Conservation (phyloP, 2,888 invertebrate genomes). For the Nephrotoma appendiculata region DNA sequence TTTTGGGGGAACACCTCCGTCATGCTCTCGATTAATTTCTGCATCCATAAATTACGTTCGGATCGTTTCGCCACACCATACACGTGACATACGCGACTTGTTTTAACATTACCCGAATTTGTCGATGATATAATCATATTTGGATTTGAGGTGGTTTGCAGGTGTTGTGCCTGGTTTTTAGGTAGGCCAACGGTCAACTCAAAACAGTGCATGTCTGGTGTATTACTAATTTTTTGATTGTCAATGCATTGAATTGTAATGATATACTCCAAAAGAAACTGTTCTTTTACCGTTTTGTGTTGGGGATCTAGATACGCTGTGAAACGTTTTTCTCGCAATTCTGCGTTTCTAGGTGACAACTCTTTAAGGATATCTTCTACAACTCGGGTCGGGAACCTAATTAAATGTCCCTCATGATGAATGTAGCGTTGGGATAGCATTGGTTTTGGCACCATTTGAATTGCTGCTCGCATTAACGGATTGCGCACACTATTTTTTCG, state of each 20-base stretch:
- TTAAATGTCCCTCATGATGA: conserved; percentile 28
- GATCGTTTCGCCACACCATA: conserved; percentile 33
- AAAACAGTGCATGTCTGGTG: conserved; percentile 31
- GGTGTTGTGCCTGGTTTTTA: conserved; percentile 18
- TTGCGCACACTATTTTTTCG: conserved; percentile 26
- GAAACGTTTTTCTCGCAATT: conserved; percentile 55
- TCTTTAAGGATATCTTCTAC: conserved; percentile 63
- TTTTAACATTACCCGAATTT: conserved; percentile 27
- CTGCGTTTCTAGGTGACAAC: conserved; percentile 56
- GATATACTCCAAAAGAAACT: conserved; percentile 46
- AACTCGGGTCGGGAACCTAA: conserved; percentile 36
- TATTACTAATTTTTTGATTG: conserved; percentile 31
- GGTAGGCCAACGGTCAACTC: conserved; percentile 28
- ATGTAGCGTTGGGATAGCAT: conserved; percentile 26
- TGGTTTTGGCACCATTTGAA: conserved; percentile 31
- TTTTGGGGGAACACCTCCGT: conserved; percentile 51
- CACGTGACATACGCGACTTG: conserved; percentile 25
- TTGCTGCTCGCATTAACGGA: conserved; percentile 22
- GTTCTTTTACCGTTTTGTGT: conserved; percentile 52
- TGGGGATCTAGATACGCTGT: conserved; percentile 60
- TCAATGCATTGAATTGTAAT: conserved; percentile 32
- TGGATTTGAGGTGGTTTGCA: conserved; percentile 19
- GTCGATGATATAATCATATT: conserved; percentile 27
- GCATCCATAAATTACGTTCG: conserved; percentile 51
- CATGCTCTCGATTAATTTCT: conserved; percentile 59